Evolutionary conservation across 2,113 vertebrate genomes (phyloP), one percentile per base, ranked within the genome.

Genomic region (Suricata suricatta): DNA sequence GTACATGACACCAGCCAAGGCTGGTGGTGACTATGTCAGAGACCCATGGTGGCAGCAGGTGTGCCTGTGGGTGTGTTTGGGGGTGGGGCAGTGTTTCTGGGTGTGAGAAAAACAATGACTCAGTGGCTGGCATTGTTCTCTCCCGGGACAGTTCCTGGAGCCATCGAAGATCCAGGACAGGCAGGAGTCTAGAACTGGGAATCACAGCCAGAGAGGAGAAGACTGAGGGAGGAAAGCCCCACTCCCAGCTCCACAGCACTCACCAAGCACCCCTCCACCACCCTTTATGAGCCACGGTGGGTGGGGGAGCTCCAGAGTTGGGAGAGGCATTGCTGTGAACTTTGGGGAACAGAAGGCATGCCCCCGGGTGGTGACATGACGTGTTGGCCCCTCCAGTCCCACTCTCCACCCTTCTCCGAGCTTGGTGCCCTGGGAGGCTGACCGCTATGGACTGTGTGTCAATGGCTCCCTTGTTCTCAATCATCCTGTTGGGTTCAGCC

Each of bases 31-130:
- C 76, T 57, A 31, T 15, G 38, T 92, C 92, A 64, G 64, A 82
- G 85, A 47, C 81, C 85, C 64, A 8, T 50, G 31, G n/a, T 72
- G 79, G 94, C 72, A 91, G 83, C 35, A 79, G 52, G 69, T 9
- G 2, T 69, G 76, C 80, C 95, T 93, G 41, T 77, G 83, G 90
- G 68, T 87, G 84, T 95, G 90, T 76, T 50, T 77, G 82, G 95
- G 92, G 80, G 71, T 64, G 88, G 80, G 35, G 14, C 76, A 25
- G 38, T 92, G 38, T 94, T 98, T 84, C 95, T 12, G 0, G 50
- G 85, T 76, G 21, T 95, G 60, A 96, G 77, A 79, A 83, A 96
- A 81, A 93, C 88, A 93, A 82, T 71, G 72, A 94, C 38, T 96
- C 90, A 66, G 74, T 90, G 69, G 54, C 68, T 86, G 85, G 69